Evolutionary conservation across 2,888 invertebrate species (phyloP).

Genomic region (Tetheella fluctuosa): DNA sequence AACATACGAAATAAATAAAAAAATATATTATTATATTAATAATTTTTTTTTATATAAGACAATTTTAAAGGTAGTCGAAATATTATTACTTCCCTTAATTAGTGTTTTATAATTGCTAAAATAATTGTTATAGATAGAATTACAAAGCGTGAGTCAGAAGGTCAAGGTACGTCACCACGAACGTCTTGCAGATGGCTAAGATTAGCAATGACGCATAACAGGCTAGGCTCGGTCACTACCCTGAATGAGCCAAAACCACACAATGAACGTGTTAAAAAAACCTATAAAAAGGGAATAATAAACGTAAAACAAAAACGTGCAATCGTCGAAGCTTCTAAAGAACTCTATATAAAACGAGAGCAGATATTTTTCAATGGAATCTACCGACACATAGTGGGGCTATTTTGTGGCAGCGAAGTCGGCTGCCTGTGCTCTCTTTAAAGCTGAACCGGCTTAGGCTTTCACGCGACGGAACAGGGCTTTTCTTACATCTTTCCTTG

Average conservation of each 20-base stretch:
- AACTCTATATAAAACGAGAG: conserved; percentile 43
- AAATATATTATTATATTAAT: no score
- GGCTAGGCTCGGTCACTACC: conserved; percentile 57
- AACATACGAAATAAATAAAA: no score
- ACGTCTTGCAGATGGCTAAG: conserved; percentile 57
- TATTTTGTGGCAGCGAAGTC: conserved; percentile 45
- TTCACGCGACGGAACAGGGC: conserved; percentile 61
- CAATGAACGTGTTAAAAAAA: neutral
- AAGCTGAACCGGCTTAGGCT: conserved; percentile 61
- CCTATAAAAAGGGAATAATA: conserved; percentile 20
- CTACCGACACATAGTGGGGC: conserved; percentile 39
- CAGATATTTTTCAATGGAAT: conserved; percentile 58
- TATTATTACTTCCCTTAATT: neutral
- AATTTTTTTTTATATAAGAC: no score
- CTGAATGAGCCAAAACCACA: conserved; percentile 28
- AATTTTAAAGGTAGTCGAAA: neutral
- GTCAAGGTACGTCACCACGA: conserved; percentile 57
- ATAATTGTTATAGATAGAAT: conserved; percentile 36
- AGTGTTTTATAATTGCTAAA: conserved; percentile 33
- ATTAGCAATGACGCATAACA: conserved; percentile 70
- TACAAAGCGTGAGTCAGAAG: conserved; percentile 56
- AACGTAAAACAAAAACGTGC: conserved; percentile 12
- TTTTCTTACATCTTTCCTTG: conserved; percentile 56
- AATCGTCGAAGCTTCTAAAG: conserved; percentile 22
- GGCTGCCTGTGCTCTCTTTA: conserved; percentile 47